A percentile compares a stretch with the other conserved stretches of the same genome.
Evolutionary conservation across 1,140 invertebrate genomes (phyloP).

Genomic region (Drosophila watanabei): DNA sequence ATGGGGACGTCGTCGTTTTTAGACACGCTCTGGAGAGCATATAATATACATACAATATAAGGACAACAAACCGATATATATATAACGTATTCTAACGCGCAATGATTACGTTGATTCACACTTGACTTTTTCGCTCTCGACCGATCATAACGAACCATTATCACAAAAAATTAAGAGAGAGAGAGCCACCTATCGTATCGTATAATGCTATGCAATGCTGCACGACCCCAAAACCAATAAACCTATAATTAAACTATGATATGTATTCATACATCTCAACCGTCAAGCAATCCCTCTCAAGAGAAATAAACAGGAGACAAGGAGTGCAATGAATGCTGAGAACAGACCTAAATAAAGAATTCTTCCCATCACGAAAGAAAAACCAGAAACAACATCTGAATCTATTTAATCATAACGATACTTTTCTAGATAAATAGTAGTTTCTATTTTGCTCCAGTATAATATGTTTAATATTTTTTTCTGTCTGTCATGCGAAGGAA

Average conservation of each 20-base stretch:
- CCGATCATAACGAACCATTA: slow-evolving; percentile 9
- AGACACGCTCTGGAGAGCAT: slow-evolving; percentile 42
- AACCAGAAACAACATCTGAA: slow-evolving; percentile 16
- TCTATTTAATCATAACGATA: slow-evolving; percentile 51
- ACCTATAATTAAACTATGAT: slow-evolving; percentile 36
- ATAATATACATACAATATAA: slow-evolving; percentile 5
- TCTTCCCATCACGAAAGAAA: slow-evolving; percentile 2
- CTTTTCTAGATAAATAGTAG: slow-evolving; percentile 44
- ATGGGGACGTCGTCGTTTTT: slow-evolving; percentile 85
- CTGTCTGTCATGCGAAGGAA: slow-evolving; percentile 42
- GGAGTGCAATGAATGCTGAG: slow-evolving; percentile 1
- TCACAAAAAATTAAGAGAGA: background rate
- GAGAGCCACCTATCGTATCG: slow-evolving; percentile 15
- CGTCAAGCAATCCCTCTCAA: slow-evolving; percentile 18
- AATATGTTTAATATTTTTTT: slow-evolving; percentile 27
- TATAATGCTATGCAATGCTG: slow-evolving; percentile 16
- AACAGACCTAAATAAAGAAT: slow-evolving; percentile 1
- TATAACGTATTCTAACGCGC: slow-evolving; percentile 10
- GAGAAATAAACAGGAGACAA: slow-evolving; percentile 5
- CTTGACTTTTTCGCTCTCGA: slow-evolving; percentile 32
- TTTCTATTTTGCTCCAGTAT: slow-evolving; percentile 20
- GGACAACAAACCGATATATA: slow-evolving; percentile 8
- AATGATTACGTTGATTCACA: slow-evolving; percentile 31
- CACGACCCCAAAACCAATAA: slow-evolving; percentile 3
- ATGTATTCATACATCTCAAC: slow-evolving; percentile 35